Percentiles rank a stretch among this genome's conserved stretches.
phyloP scores from a whole-genome alignment of 2,113 vertebrate genomes.

The Indri indri region DNA sequence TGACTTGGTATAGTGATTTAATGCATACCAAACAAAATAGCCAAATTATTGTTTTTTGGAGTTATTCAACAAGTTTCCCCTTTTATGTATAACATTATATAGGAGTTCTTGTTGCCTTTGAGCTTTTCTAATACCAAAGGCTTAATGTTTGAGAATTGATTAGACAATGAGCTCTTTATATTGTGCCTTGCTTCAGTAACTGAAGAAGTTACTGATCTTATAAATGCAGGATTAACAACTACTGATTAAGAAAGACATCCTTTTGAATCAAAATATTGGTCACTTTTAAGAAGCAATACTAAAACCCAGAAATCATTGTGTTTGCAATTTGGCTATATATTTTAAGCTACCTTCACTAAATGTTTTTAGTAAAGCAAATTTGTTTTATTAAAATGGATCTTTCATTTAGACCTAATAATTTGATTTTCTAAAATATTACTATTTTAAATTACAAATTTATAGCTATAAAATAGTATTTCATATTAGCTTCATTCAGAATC shows the following conservation, averaged over 20 bases:
- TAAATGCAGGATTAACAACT: conserved; percentile 68
- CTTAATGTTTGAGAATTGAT: conserved; percentile 83
- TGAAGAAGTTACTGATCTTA: conserved; percentile 77
- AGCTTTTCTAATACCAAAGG: conserved; percentile 75
- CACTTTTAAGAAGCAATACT: conserved; percentile 38
- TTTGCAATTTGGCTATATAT: background rate
- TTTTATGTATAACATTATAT: conserved; percentile 72
- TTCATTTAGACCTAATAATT: background rate
- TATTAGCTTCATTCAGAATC: conserved; percentile 18
- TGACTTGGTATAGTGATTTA: conserved; percentile 58
- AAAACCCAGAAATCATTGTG: background rate
- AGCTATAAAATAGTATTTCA: background rate
- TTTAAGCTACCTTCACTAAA: conserved; percentile 29
- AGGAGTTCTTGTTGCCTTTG: conserved; percentile 74
- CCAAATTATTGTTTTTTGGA: conserved; percentile 74
- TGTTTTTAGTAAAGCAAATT: conserved; percentile 34
- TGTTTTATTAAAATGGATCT: conserved; percentile 24
- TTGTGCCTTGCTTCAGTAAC: conserved; percentile 62
- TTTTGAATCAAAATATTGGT: conserved; percentile 62
- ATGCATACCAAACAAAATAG: conserved; percentile 56
- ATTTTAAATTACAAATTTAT: background rate
- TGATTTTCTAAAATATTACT: conserved; percentile 21
- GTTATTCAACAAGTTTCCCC: conserved; percentile 64
- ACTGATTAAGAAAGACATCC: conserved; percentile 45
- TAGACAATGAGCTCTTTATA: conserved; percentile 81